These are phyloP conservation scores for Conchocele bisecta DNA, from an alignment of 2,888 invertebrate species.

Conservation along the genomic window DNA sequence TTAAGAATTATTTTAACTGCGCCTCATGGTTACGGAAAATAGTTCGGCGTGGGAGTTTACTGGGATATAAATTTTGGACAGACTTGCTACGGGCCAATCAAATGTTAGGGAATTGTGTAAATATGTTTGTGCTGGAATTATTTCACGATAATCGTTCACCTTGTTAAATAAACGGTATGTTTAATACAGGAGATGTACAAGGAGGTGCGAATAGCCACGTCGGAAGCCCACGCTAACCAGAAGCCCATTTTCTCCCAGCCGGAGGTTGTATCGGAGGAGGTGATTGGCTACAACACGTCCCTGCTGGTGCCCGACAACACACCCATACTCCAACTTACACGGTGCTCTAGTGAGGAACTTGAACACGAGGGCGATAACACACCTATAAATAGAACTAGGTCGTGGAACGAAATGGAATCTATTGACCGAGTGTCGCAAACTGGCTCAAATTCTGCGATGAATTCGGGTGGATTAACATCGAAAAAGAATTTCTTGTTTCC, in stretches of 20 bases:
- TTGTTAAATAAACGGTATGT: too few species aligned
- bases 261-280: constrained; percentile 58
- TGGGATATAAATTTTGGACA: too few species aligned
- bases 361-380: constrained; percentile 31
- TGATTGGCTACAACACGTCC: constrained; percentile 60
- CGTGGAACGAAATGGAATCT: constrained; percentile 56
- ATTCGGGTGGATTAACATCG: too few species aligned
- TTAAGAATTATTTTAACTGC: too few species aligned
- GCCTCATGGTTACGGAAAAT: too few species aligned
- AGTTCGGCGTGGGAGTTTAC: too few species aligned
- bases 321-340: constrained; percentile 48
- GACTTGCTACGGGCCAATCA: too few species aligned
- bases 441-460: constrained; percentile 3
- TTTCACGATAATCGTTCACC: too few species aligned
- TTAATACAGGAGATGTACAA: constrained; percentile 60
- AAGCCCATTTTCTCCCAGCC: constrained; percentile 38
- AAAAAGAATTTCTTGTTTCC: too few species aligned
- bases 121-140: too few species aligned
- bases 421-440: constrained; percentile 5
- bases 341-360: constrained; percentile 50
- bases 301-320: constrained; percentile 34
- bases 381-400: constrained; percentile 54
- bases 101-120: too few species aligned
- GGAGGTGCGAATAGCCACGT: constrained; percentile 51
- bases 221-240: constrained; percentile 12